Base-by-base conservation (phyloP, 2,113 vertebrate genomes). In the Macquaria australasica region DNA sequence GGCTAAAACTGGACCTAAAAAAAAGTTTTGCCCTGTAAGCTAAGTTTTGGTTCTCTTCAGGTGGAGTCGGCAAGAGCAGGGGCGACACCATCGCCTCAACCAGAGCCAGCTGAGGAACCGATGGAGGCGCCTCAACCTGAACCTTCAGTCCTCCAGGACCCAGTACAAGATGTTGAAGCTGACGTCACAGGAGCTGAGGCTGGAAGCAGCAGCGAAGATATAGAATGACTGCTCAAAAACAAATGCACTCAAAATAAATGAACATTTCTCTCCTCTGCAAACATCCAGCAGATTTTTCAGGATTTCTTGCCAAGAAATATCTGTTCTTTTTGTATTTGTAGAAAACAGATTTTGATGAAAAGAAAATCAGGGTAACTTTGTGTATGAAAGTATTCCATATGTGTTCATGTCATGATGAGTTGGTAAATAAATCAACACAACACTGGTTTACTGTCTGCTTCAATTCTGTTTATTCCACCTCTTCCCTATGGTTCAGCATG, bases 21-120 rank as follows among this genome's bases (percentile, higher is more conserved):
- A 48, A 2, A 5, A 11, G 4, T 34, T 76, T 43, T 71, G 18
- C 21, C 2, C 8, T 18, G 11, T 10, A 39, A 14, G 1, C 8
- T 23, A 8, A 20, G 20, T 34, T 37, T n/a, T 64, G 3, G 1
- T 73, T 88, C 15, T 79, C 43, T 20, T 48, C 85, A 96, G 95
- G 83, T 70, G 72, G 93, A 95, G 60, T 34, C 39, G 4, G 4
- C 45, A 9, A 81, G 62, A 68, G 58, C 25, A 4, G 85, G 64
- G 2, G 79, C 89, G 7, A 81, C 70, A 0, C 28, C 75, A 0
- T 37, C 83, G 1, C 59, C 89, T 64, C 73, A 76, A 20, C 72
- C 82, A 10, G 93, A 93, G 28, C 76, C 88, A 2, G 37, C 21
- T 0, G 95, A 95, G 3, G 95, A 96, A n/a, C 76, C 81, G 16